Conservation (phyloP, 2,888 invertebrate species). For the Eustalomyia histrio region DNA sequence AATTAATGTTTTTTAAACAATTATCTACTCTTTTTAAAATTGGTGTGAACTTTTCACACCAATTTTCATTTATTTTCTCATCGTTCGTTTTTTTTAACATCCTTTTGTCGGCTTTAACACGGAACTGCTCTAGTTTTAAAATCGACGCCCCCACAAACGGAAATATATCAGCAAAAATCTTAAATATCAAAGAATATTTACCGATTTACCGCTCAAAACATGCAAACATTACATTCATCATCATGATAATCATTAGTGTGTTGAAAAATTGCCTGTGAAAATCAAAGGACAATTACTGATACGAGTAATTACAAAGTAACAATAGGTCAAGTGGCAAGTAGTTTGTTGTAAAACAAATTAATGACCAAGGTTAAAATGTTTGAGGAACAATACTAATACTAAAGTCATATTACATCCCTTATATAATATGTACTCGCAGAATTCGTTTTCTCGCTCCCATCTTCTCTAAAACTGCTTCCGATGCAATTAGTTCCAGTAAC, state of each 20-base stretch:
- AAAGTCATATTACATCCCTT: too few relatives aligned
- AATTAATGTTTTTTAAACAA: constrained; percentile 51
- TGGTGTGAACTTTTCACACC: constrained; percentile 55
- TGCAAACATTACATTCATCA: constrained; percentile 39
- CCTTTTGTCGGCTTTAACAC: constrained; percentile 22
- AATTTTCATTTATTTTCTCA: constrained; percentile 6
- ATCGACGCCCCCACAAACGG: constrained; percentile 51
- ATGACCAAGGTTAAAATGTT: not conserved
- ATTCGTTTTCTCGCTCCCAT: too few relatives aligned
- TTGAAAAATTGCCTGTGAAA: constrained; percentile 52
- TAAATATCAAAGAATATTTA: constrained; percentile 25
- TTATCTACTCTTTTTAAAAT: constrained; percentile 9
- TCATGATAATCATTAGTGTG: constrained; percentile 2
- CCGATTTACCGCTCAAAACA: constrained; percentile 4
- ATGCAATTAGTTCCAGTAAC: too few relatives aligned
- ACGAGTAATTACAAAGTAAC: constrained; percentile 19
- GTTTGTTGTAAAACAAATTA: constrained; percentile 54
- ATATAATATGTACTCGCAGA: too few relatives aligned
- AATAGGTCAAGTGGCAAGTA: not conserved
- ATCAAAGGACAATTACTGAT: not conserved
- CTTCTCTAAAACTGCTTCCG: too few relatives aligned
- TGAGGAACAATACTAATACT: too few relatives aligned
- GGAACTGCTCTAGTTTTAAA: constrained; percentile 42
- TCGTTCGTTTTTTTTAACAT: not conserved
- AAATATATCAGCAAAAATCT: constrained; percentile 30